These are phyloP conservation scores for Lysandra coridon DNA, from an alignment of 2,888 invertebrate species.

Conservation along the genomic window DNA sequence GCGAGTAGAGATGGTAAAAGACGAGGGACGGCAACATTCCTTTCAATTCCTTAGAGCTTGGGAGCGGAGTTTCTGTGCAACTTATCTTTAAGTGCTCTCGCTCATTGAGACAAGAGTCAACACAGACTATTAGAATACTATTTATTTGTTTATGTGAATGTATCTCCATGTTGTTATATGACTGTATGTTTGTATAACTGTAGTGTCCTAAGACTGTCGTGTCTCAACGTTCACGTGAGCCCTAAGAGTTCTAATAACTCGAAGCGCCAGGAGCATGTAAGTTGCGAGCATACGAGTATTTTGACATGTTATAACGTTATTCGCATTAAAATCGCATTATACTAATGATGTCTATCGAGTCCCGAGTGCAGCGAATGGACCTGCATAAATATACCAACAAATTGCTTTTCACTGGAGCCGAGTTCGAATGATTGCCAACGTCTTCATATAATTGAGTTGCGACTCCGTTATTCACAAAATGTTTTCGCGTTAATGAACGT, in stretches of 20 bases:
- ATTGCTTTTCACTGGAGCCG: constrained; percentile 24
- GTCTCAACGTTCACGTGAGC: too few species aligned
- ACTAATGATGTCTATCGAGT: constrained; percentile 27
- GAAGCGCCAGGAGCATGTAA: neutral
- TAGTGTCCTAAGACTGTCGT: too few species aligned
- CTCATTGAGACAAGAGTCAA: too few species aligned
- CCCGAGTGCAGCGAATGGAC: constrained; percentile 25
- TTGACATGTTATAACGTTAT: constrained; percentile 23
- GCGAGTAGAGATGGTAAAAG: neutral
- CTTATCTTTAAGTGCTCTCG: too few species aligned
- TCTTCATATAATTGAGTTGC: constrained; percentile 27
- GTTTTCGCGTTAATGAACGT: constrained; percentile 23
- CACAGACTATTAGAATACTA: too few species aligned
- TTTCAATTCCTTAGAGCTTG: neutral
- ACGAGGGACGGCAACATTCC: neutral
- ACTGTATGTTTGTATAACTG: too few species aligned
- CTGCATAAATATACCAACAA: constrained; percentile 30
- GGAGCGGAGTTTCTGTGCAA: too few species aligned
- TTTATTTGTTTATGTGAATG: too few species aligned
- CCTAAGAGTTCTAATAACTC: neutral
- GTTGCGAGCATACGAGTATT: neutral
- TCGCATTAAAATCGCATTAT: constrained; percentile 28
- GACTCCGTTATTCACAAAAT: constrained; percentile 18
- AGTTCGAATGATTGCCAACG: constrained; percentile 27
- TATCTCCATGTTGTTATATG: too few species aligned